Conservation (phyloP, 1,140 invertebrate species). For the Colletes gigas region DNA sequence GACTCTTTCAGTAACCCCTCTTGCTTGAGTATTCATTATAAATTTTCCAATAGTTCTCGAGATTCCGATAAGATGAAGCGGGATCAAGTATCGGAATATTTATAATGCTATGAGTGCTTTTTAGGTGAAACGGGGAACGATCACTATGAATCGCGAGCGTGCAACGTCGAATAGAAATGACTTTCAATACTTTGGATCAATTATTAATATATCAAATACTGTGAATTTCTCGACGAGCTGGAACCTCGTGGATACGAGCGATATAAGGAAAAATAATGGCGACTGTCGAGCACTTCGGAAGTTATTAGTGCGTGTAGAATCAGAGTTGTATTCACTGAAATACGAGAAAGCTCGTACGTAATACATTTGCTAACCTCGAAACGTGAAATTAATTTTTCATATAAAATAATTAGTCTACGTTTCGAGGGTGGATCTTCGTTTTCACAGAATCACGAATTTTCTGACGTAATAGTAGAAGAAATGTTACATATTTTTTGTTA, state of each 20-base stretch:
- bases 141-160: constrained; percentile 4
- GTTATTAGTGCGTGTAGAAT: too few species aligned
- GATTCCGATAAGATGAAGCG: constrained; percentile 16
- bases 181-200: neutral
- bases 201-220: neutral
- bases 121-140: constrained; percentile 3
- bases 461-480: too few species aligned
- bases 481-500: too few species aligned
- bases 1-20: constrained; percentile 10
- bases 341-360: too few species aligned
- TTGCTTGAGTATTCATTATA: constrained; percentile 42
- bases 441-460: too few species aligned
- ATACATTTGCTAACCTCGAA: neutral
- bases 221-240: neutral
- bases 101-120: constrained; percentile 11
- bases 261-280: neutral
- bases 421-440: too few species aligned
- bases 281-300: too few species aligned
- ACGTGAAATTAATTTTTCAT: neutral
- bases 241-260: neutral
- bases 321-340: too few species aligned
- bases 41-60: constrained; percentile 41
- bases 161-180: neutral
- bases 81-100: constrained; percentile 30
- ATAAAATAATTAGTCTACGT: too few species aligned